A percentile compares a stretch with the other conserved stretches of the same genome.
Conservation (phyloP, 1,140 invertebrate genomes). For the Scylla paramamosain region DNA sequence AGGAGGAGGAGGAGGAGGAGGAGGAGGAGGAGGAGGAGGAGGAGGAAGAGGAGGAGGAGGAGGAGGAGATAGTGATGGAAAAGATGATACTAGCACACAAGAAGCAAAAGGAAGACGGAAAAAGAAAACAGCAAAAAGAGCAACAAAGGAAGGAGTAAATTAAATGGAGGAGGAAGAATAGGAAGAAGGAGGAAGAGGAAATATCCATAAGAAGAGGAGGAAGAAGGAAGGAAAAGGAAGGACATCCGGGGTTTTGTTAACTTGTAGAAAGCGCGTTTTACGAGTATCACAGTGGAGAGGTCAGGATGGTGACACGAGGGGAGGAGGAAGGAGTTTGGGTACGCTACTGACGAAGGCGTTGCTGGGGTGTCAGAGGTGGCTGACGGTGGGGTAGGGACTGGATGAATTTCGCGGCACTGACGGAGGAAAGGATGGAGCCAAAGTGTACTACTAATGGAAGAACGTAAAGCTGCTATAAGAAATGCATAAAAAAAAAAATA, state of each 20-base stretch:
- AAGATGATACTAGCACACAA: no score
- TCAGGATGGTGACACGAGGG: background rate
- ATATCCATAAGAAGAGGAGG: no score
- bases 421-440: no score
- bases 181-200: background rate
- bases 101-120: background rate
- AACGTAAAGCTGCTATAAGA: no score
- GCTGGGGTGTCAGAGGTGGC: no score
- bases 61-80: background rate
- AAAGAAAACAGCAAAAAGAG: background rate
- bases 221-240: background rate
- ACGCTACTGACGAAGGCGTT: no score
- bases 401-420: no score
- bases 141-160: background rate
- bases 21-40: no score
- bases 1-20: background rate
- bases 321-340: no score
- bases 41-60: background rate
- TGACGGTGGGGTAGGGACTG: no score
- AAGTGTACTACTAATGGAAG: no score
- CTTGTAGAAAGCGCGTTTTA: background rate
- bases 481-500: no score
- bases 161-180: background rate
- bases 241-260: constrained; percentile 11
- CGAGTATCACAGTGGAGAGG: background rate